Conservation (phyloP, 2,113 vertebrate genomes). For the Heptranchias perlo region DNA sequence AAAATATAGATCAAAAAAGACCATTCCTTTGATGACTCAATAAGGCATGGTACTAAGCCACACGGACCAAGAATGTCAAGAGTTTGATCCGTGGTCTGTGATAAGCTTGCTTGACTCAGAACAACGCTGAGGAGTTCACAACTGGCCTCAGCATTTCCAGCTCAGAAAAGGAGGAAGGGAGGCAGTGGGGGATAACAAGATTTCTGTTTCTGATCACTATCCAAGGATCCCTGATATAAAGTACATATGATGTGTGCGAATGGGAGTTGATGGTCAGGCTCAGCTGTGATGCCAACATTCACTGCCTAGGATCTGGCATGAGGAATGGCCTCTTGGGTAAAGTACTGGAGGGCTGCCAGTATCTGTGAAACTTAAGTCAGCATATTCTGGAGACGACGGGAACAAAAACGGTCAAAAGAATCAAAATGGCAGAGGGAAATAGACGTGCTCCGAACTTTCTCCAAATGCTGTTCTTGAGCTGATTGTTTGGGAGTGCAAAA, state of each 20-base stretch:
- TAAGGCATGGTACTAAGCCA: not conserved
- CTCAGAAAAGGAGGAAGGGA: not conserved
- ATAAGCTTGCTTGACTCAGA: not conserved
- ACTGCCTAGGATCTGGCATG: not conserved
- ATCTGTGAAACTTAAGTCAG: not conserved
- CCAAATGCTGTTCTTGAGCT: not conserved
- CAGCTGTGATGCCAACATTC: not conserved
- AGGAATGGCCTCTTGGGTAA: not conserved
- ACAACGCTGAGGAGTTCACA: not conserved
- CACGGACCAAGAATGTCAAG: not conserved
- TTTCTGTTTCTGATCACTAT: not conserved
- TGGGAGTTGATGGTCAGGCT: not conserved
- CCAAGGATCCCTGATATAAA: not conserved
- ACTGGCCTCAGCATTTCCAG: not conserved
- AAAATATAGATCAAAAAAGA: slow-evolving; percentile 25
- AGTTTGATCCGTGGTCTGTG: not conserved
- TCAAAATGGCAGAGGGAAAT: not conserved
- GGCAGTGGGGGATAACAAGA: not conserved
- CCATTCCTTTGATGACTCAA: not conserved
- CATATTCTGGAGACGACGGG: not conserved
- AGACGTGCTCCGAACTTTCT: not conserved
- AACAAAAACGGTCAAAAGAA: not conserved
- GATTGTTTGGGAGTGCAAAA: not conserved
- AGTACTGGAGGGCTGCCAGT: not conserved
- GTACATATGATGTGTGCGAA: not conserved